Conservation (phyloP, 2,113 vertebrate species). For the Ciconia maguari region DNA sequence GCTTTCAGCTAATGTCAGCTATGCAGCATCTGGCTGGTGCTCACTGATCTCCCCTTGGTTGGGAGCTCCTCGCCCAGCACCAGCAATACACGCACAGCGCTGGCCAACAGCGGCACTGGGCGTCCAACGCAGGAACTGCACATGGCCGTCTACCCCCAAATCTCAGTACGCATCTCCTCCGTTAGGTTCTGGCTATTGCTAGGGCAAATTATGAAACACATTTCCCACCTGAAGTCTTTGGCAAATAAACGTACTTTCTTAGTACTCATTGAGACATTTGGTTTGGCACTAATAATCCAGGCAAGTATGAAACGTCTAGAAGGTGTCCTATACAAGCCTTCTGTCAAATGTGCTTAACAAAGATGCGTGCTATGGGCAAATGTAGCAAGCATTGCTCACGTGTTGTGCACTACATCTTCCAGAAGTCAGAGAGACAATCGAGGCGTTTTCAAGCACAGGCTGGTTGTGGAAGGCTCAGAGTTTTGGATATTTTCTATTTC, state of each 20-base stretch:
- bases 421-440: not conserved
- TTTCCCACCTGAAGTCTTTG: not conserved
- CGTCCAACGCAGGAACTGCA: not conserved
- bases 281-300: not conserved
- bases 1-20: not conserved
- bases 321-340: fast-evolving
- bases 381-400: fast-evolving
- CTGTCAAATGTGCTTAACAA: fast-evolving
- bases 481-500: not conserved
- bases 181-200: fast-evolving
- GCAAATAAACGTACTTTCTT: fast-evolving
- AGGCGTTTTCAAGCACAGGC: not conserved
- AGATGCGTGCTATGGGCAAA: not conserved
- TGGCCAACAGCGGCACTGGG: not conserved
- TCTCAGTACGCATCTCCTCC: fast-evolving
- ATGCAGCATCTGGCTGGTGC: fast-evolving
- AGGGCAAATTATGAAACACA: not conserved
- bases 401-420: not conserved
- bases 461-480: not conserved
- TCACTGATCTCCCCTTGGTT: fast-evolving
- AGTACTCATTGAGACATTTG: not conserved
- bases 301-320: not conserved
- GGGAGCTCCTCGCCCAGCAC: not conserved
- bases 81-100: fast-evolving
- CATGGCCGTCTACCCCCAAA: no score